Base-by-base conservation (phyloP, 2,797 vertebrate genomes). In the Falco cherrug region DNA sequence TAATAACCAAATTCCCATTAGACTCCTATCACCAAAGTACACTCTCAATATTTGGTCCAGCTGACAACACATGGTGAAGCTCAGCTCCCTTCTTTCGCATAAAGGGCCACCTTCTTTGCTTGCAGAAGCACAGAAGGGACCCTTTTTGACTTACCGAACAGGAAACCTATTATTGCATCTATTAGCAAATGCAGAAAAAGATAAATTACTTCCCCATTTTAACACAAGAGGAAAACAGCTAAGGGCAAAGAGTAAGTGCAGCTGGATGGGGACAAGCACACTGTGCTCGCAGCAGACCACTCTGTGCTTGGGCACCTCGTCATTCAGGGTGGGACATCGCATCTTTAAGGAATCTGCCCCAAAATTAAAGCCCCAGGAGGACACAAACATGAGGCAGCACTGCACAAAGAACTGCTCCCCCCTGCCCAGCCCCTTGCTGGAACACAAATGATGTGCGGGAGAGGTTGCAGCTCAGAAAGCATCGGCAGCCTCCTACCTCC, bases 51-150 rank as follows among this genome's bases (percentile, higher is more conserved):
- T 43, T 63, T 31, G 12, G 70, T 13, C 69, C 56, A 39, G 68
- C 45, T 33, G 75, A 47, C 16, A 54, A 29, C 0, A 2, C 63
- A 37, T 3, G 0, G 68, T 1, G n/a, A 69, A 86, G 65, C 33
- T 39, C n/a, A 37, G 2, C 31, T 65, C 41, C 69, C 35, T 20
- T 31, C 39, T 18, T 87, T n/a, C 35, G 25, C 47, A 74, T 1
- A 2, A 70, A 51, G 22, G 8, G 61, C 16, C 81, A 61, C 33
- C 22, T 39, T 43, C 48, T 39, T 8, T 10, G 24, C 65, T 54
- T 83, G 45, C 6, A 1, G 64, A 91, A 88, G 22, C 53, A 53
- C 31, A 48, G 39, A 70, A 78, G 21, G 9, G 31, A 88, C 16
- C 20, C 11, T 19, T 88, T 53, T 65, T 18, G 1, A 22, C 33